A percentile compares a stretch with the other conserved stretches of the same genome.
Evolutionary conservation across 2,113 vertebrate species (phyloP).

Genomic region (Passer montanus): DNA sequence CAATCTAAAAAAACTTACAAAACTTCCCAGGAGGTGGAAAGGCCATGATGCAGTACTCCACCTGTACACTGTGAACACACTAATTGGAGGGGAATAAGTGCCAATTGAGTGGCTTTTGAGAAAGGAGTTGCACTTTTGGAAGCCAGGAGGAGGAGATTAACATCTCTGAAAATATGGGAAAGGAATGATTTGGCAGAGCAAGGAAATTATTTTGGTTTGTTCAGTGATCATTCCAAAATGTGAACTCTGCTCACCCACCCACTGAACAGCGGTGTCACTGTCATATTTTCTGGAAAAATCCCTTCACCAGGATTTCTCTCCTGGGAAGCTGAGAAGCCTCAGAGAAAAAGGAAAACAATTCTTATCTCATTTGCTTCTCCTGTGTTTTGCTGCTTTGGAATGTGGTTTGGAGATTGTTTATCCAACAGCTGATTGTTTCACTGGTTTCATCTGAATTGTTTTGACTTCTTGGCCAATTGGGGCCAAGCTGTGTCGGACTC

Average conservation of each 20-base stretch:
- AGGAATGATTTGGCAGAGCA: not conserved
- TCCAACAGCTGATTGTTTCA: no score
- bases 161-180: not conserved
- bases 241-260: not conserved
- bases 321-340: no score
- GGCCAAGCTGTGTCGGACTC: no score
- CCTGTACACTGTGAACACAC: not conserved
- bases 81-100: not conserved
- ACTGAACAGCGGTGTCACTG: no score
- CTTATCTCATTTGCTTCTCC: no score
- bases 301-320: no score
- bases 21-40: not conserved
- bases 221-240: not conserved
- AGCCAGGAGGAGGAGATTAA: not conserved
- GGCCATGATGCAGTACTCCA: not conserved
- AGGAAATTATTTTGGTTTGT: not conserved
- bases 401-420: no score
- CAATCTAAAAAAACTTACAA: not conserved
- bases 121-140: not conserved
- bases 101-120: not conserved
- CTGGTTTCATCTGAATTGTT: no score
- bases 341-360: no score
- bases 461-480: no score
- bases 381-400: no score
- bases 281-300: no score